Percentiles rank a stretch among this genome's conserved stretches.
Conservation (phyloP, 2,888 invertebrate genomes). For the Ennomos fuscantarius region DNA sequence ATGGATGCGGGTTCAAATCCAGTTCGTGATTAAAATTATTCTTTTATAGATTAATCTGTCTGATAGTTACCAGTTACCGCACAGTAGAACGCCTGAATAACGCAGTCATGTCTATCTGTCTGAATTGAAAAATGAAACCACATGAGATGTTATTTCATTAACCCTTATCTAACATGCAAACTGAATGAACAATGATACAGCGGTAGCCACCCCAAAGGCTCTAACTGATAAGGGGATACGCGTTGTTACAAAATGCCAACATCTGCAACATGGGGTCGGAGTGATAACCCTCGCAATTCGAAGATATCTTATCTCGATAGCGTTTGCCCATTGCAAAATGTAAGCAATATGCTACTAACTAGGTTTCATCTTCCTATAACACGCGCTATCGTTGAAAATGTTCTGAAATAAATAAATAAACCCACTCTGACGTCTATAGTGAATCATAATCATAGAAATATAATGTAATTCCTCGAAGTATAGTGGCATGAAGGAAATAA, state of each 20-base stretch:
- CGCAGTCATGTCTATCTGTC: not conserved
- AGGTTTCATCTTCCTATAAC: too few species aligned
- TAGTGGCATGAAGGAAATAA: too few species aligned
- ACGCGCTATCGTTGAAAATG: too few species aligned
- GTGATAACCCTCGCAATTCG: slow-evolving; percentile 27
- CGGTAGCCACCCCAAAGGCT: slow-evolving; percentile 10
- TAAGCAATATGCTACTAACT: not conserved
- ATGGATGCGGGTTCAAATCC: too few species aligned
- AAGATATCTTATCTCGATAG: slow-evolving; percentile 15
- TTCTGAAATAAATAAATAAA: too few species aligned
- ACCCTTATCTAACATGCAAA: slow-evolving; percentile 16
- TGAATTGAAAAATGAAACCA: slow-evolving; percentile 4
- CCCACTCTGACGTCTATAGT: too few species aligned
- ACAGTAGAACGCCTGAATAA: too few species aligned
- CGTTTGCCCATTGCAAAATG: slow-evolving; percentile 7
- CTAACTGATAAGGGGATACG: slow-evolving; percentile 29
- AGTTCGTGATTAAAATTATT: too few species aligned
- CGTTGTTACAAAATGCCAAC: slow-evolving; percentile 31
- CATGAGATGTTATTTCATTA: not conserved
- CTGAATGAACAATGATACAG: slow-evolving; percentile 29
- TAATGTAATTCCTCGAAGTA: too few species aligned
- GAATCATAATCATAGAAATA: too few species aligned
- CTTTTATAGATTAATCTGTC: too few species aligned
- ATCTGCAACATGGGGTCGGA: slow-evolving; percentile 27
- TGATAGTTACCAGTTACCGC: too few species aligned